These are phyloP conservation scores for Sinodicranocentrus sp. DNA, from an alignment of 2,888 invertebrate genomes.

Conservation along the genomic window DNA sequence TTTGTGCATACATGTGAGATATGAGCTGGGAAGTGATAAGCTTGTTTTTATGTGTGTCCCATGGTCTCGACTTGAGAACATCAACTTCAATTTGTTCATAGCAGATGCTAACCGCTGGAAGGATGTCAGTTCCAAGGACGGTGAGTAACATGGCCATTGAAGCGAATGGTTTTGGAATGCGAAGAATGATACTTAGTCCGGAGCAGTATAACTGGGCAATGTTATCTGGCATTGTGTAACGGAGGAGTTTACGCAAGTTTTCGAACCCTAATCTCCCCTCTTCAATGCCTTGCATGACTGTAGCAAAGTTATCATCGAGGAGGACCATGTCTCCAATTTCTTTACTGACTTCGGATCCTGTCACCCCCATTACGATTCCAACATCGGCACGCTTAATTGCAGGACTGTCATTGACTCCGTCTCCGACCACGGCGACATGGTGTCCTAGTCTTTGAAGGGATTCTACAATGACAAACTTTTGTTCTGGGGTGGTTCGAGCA, in stretches of 20 bases:
- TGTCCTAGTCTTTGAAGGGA: conserved; percentile 80
- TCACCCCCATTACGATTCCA: conserved; percentile 80
- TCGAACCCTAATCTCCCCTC: conserved; percentile 80
- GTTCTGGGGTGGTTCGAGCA: conserved; percentile 86
- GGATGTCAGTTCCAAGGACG: conserved; percentile 80
- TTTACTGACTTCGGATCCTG: conserved; percentile 81
- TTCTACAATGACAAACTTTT: conserved; percentile 84
- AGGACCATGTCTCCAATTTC: conserved; percentile 81
- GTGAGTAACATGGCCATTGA: conserved; percentile 81
- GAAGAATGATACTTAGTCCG: conserved; percentile 79
- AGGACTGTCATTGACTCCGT: conserved; percentile 81
- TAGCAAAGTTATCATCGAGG: conserved; percentile 80
- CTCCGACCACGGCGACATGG: conserved; percentile 81
- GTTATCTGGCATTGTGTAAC: conserved; percentile 81
- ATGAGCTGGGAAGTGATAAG: conserved; percentile 49
- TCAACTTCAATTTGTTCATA: conserved; percentile 72
- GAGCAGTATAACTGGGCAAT: conserved; percentile 81
- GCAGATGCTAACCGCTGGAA: conserved; percentile 58
- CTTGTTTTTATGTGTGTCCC: conserved; percentile 41
- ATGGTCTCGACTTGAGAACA: conserved; percentile 63
- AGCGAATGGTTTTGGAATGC: conserved; percentile 80
- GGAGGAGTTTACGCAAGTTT: conserved; percentile 81
- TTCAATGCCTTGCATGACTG: conserved; percentile 80
- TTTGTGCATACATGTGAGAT: conserved; percentile 69
- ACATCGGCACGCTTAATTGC: conserved; percentile 81